A percentile compares a stretch with the other conserved stretches of the same genome.
Conservation (phyloP, 2,888 invertebrate species). For the Dorcus hopei region DNA sequence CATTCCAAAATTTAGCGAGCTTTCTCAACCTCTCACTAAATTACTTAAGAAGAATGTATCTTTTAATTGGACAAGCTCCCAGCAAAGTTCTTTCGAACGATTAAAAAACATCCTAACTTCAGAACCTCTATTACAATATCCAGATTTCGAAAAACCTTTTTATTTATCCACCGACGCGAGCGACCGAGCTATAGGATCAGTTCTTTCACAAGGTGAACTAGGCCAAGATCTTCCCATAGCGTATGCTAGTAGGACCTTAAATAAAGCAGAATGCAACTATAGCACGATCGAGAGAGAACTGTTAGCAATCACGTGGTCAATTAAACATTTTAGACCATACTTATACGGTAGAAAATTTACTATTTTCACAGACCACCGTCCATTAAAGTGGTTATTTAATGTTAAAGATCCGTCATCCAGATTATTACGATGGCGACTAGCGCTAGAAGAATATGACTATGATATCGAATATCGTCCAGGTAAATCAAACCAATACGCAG, state of each 20-base stretch:
- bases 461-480: slow-evolving; percentile 6
- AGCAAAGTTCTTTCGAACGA: slow-evolving; percentile 1
- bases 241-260: background rate
- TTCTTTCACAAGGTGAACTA: slow-evolving; percentile 7
- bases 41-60: slow-evolving; percentile 6
- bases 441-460: slow-evolving; percentile 7
- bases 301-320: slow-evolving; percentile 3
- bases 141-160: slow-evolving; percentile 12
- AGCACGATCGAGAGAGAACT: slow-evolving; percentile 1
- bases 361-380: background rate
- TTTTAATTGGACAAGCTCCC: background rate
- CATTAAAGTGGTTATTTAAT: background rate
- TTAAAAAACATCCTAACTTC: slow-evolving; percentile 10
- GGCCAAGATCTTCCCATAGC: slow-evolving; percentile 3
- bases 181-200: slow-evolving; percentile 6
- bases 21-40: slow-evolving; percentile 9
- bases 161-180: slow-evolving; percentile 16
- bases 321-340: slow-evolving; percentile 3
- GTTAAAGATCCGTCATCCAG: slow-evolving; percentile 5
- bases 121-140: slow-evolving; percentile 12
- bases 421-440: slow-evolving; percentile 1
- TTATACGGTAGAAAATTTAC: background rate
- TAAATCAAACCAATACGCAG: background rate
- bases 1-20: slow-evolving; percentile 12
- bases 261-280: background rate